These are phyloP conservation scores for Miltochrista miniata DNA, from an alignment of 2,888 invertebrate genomes.

Conservation along the genomic window DNA sequence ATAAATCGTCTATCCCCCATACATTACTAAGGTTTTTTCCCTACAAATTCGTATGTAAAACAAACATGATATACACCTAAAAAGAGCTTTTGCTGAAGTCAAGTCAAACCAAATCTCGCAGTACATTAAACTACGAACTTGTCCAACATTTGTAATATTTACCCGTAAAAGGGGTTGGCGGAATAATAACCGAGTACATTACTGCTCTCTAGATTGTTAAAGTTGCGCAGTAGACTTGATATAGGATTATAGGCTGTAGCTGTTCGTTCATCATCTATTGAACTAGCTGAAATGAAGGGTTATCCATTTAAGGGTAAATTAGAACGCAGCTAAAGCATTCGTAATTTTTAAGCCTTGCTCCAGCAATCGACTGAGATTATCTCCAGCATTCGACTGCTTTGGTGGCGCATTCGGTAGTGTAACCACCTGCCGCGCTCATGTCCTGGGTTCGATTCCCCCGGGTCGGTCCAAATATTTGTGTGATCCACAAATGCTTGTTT, in stretches of 20 bases:
- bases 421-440: no score
- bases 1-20: conserved; percentile 6
- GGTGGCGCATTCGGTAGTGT: no score
- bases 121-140: conserved; percentile 9
- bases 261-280: not conserved
- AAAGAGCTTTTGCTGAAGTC: not conserved
- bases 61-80: conserved; percentile 3
- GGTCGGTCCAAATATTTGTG: no score
- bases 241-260: not conserved
- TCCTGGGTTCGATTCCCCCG: no score
- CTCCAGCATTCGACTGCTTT: no score
- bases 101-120: conserved; percentile 5
- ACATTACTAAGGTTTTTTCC: conserved; percentile 2
- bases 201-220: not conserved
- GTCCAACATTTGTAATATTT: conserved; percentile 3
- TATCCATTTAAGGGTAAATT: no score
- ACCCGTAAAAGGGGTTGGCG: not conserved
- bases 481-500: no score
- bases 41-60: conserved; percentile 9
- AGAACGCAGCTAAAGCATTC: no score
- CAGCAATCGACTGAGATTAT: no score
- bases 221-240: not conserved
- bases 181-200: conserved; percentile 3
- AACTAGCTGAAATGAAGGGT: no score
- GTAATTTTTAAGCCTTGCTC: no score